Conservation (phyloP, 2,888 invertebrate genomes). For the Ctenicera cuprea region DNA sequence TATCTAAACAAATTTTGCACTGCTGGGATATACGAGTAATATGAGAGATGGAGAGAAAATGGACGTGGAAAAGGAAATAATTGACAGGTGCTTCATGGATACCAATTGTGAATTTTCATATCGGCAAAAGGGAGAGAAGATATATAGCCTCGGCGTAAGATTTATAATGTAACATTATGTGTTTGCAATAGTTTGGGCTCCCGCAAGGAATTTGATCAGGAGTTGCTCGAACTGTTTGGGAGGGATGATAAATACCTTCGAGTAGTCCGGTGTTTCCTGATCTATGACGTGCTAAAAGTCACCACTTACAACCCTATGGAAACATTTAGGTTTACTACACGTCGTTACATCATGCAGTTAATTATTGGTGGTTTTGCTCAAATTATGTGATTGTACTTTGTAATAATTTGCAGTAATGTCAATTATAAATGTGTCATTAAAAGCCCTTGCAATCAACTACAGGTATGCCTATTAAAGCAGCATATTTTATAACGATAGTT, state of each 20-base stretch:
- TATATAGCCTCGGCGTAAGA: constrained; percentile 27
- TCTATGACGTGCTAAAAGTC: not conserved
- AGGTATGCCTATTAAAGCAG: too few relatives aligned
- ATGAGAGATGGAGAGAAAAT: not conserved
- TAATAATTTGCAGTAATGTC: too few relatives aligned
- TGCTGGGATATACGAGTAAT: not conserved
- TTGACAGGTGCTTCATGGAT: constrained; percentile 16
- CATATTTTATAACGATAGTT: too few relatives aligned
- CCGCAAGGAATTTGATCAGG: constrained; percentile 40
- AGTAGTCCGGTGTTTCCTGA: constrained; percentile 11
- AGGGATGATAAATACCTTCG: constrained; percentile 36
- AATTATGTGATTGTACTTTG: too few relatives aligned
- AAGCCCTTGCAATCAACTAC: too few relatives aligned
- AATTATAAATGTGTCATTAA: too few relatives aligned
- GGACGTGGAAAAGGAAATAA: constrained; percentile 12
- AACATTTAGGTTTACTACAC: not conserved
- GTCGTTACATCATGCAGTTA: too few relatives aligned
- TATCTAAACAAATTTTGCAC: constrained; percentile 4
- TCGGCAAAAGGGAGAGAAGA: constrained; percentile 22
- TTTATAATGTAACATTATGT: constrained; percentile 42
- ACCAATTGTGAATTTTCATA: constrained; percentile 32
- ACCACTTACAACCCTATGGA: constrained; percentile 3
- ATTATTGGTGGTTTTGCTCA: too few relatives aligned
- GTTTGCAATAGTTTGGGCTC: constrained; percentile 38
- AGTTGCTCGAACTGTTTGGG: constrained; percentile 32